These are phyloP conservation scores for Oscarella lobularis DNA, from an alignment of 37 sponge, comb jelly and placozoan genomes.

Conservation along the genomic window DNA sequence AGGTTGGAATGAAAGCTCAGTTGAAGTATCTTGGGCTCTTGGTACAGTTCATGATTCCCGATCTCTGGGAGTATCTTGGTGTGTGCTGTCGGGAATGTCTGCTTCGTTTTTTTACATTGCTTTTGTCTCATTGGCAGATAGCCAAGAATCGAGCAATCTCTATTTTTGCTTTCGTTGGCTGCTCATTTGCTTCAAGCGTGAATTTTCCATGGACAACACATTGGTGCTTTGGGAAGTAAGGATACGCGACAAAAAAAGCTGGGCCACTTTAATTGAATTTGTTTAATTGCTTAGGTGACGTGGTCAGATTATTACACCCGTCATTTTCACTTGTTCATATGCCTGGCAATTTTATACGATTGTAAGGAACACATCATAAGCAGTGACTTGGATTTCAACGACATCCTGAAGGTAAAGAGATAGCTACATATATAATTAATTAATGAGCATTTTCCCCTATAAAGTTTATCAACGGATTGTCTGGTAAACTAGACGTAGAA, in stretches of 20 bases:
- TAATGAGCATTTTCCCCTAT: not conserved
- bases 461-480: conserved; percentile 63
- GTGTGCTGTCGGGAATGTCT: too few relatives aligned
- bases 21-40: conserved; percentile 52
- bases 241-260: not conserved
- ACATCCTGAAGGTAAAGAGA: conserved; percentile 47
- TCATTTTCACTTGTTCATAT: conserved; percentile 75
- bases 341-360: conserved; percentile 63
- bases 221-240: conserved; percentile 80
- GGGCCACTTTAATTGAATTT: not conserved
- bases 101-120: too few relatives aligned
- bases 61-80: conserved; percentile 65
- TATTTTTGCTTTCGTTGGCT: conserved; percentile 93
- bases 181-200: conserved; percentile 82
- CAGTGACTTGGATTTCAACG: conserved; percentile 31
- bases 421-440: not conserved
- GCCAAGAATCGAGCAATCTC: conserved; percentile 57
- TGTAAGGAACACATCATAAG: conserved; percentile 36
- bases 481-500: conserved; percentile 29
- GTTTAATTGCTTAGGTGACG: conserved; percentile 47
- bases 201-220: conserved; percentile 52
- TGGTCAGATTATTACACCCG: conserved; percentile 60
- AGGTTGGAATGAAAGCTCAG: conserved; percentile 42
- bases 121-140: conserved; percentile 30
- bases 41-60: conserved; percentile 37